Base-by-base conservation (phyloP, 2,113 vertebrate species). In the Corythornis vintsioides region DNA sequence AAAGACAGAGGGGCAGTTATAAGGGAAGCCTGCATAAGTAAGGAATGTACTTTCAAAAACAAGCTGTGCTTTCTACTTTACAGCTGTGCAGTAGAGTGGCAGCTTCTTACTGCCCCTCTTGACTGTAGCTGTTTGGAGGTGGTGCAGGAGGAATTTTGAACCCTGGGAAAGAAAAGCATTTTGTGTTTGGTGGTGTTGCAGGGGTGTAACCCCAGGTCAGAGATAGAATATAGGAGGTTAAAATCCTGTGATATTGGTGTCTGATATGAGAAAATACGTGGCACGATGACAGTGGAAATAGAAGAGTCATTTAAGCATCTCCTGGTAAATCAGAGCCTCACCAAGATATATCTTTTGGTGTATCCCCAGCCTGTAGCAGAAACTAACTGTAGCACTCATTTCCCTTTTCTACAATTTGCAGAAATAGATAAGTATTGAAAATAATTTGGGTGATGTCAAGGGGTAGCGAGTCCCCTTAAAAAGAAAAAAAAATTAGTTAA, bases 391-490 rank as follows among this genome's bases (percentile, higher is more conserved):
- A 70, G 38, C 33, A 86, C 40, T 40, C 5, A 13, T 53, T 79
- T 94, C 77, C n/a, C 22, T 91, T 92, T 79, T 53, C 84, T 82
- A 13, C 61, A 91, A 14, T 64, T 95, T 86, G 28, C 74, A 86
- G 67, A 80, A 95, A 79, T 50, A 92, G 61, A 56, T n/a, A 70
- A 88, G 52, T 59, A 78, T 45, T 86, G 74, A 76, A 79, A 90
- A 83, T n/a, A 87, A 94, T n/a, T n/a, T 71, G 24, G 55, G 42
- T 40, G 50, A 35, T 35, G 35, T 35, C 35, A 35, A 35, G 35
- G 35, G 35, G 35, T 35, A 35, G 35, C 35, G 35, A 35, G 35
- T 35, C 10, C 38, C 38, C 38, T 38, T 38, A 38, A 38, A 38
- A 38, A 38, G 38, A 38, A 38, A 38, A 38, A 38, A 38, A 38